A percentile compares a stretch with the other conserved stretches of the same genome.
phyloP scores from a whole-genome alignment of 2,888 invertebrate genomes.

The Eupsilia transversa region DNA sequence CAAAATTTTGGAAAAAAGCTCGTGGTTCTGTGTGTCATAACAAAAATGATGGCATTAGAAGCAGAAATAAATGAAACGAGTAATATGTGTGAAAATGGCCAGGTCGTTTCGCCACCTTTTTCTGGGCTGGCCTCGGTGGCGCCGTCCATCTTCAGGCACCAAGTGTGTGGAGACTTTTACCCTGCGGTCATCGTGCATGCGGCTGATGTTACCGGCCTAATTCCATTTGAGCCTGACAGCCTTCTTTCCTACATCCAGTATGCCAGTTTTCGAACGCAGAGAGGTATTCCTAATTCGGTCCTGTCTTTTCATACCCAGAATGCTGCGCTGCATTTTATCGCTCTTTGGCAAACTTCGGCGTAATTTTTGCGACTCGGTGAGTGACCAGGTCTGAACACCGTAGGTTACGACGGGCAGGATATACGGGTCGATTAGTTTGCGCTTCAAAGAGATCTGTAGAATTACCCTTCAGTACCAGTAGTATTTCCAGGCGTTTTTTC shows the following conservation, averaged over 20 bases:
- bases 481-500: background rate
- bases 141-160: too few species aligned
- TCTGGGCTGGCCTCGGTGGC: too few species aligned
- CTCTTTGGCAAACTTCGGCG: too few species aligned
- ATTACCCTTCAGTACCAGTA: background rate
- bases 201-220: background rate
- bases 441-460: background rate
- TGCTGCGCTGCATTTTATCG: background rate
- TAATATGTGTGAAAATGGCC: too few species aligned
- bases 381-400: background rate
- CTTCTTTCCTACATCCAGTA: too few species aligned
- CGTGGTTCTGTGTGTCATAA: too few species aligned
- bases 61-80: too few species aligned
- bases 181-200: background rate
- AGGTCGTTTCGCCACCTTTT: too few species aligned
- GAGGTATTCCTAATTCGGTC: background rate
- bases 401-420: background rate
- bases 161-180: background rate
- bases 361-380: background rate
- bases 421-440: background rate
- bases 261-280: background rate
- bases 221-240: too few species aligned
- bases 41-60: too few species aligned
- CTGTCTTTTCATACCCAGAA: background rate
- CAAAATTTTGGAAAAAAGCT: too few species aligned